These are phyloP conservation scores for Garra rufa DNA, from an alignment of 2,113 vertebrate genomes.

Conservation along the genomic window DNA sequence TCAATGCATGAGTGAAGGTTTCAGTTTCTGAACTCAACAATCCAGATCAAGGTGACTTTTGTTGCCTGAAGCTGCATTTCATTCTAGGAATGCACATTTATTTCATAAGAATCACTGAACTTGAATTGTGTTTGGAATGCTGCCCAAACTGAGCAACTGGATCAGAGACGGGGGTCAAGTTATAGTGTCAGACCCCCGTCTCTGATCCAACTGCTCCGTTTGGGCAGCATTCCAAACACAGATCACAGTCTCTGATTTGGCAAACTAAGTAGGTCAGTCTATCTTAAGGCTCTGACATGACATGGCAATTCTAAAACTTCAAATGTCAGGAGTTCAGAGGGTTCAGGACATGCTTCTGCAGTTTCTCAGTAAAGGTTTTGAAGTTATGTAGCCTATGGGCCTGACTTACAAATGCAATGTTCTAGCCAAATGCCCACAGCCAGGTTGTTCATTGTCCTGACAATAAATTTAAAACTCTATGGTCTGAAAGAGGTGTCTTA, in stretches of 20 bases:
- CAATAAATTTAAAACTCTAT: background rate
- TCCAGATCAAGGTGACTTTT: background rate
- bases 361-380: background rate
- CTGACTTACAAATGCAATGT: background rate
- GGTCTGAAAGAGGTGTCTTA: no score
- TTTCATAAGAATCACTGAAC: background rate
- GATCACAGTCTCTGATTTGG: constrained; percentile 14
- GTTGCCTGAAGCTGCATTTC: background rate
- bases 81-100: background rate
- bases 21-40: background rate
- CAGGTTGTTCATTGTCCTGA: background rate
- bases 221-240: no score
- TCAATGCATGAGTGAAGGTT: background rate
- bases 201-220: no score
- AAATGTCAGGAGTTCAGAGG: background rate
- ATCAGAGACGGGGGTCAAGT: background rate
- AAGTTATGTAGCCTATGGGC: background rate
- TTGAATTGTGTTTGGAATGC: background rate
- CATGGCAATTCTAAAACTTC: background rate
- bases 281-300: constrained; percentile 5
- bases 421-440: background rate
- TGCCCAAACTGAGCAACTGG: background rate
- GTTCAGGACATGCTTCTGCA: background rate
- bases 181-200: constrained; percentile 7
- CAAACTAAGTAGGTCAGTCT: constrained; percentile 40